Percentiles rank a stretch among this genome's conserved stretches.
phyloP scores from a whole-genome alignment of 2,797 vertebrate genomes.

The Pseudochromis fuscus region DNA sequence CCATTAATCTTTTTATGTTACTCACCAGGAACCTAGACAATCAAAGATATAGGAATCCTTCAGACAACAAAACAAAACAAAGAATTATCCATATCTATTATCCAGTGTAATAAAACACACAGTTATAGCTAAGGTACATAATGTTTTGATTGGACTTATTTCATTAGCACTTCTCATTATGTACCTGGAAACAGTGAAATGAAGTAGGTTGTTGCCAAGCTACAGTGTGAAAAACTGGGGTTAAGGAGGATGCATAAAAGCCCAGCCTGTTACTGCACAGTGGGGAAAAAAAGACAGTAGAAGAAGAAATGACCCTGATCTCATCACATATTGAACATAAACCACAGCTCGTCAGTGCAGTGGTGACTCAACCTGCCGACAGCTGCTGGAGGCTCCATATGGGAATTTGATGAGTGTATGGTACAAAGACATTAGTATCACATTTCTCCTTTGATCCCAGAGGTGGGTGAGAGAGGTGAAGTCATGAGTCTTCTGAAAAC shows the following conservation, averaged over 20 bases:
- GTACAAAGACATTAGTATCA: conserved; percentile 22
- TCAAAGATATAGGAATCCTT: not conserved
- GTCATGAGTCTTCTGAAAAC: conserved; percentile 37
- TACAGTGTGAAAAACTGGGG: conserved; percentile 48
- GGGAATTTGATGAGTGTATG: conserved; percentile 19
- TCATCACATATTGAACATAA: conserved; percentile 7
- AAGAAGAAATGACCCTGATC: conserved; percentile 18
- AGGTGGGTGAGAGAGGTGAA: too few species aligned
- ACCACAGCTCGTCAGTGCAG: not conserved
- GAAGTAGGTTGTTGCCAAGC: conserved; percentile 72
- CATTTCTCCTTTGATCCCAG: not conserved
- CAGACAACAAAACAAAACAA: not conserved
- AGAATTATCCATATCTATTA: not conserved
- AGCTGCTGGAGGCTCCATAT: conserved; percentile 17
- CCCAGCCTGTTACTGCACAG: conserved; percentile 26
- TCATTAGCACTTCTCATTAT: conserved; percentile 8
- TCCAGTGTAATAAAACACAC: not conserved
- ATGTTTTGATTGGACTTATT: conserved; percentile 1
- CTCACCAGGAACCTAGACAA: not conserved
- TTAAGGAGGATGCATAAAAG: conserved; percentile 37
- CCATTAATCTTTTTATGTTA: not conserved
- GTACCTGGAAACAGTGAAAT: conserved; percentile 9
- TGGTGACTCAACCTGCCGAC: not conserved
- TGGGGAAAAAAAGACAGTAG: conserved; percentile 23
- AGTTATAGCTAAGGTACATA: not conserved